Evolutionary conservation across 2,113 vertebrate species (phyloP).

Genomic region (Emberiza fucata): DNA sequence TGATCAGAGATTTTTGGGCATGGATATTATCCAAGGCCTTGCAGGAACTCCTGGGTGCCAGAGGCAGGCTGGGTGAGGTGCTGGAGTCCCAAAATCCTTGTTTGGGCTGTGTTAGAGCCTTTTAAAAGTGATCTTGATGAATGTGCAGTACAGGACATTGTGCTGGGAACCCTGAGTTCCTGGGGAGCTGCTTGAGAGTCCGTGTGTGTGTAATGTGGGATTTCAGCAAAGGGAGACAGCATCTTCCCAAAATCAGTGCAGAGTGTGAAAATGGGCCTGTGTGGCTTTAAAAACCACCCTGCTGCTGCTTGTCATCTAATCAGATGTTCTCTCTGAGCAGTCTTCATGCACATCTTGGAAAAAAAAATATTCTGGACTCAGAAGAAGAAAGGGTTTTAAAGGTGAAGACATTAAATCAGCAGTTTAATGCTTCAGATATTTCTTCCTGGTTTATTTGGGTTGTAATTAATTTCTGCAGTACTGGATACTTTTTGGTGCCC

Average conservation of each 20-base stretch:
- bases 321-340: neutral
- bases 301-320: neutral
- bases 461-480: neutral
- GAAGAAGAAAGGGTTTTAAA: neutral
- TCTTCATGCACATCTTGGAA: neutral
- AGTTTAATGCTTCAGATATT: neutral
- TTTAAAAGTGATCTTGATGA: neutral
- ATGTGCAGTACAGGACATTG: accelerated
- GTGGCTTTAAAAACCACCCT: neutral
- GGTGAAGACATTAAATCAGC: neutral
- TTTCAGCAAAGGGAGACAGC: neutral
- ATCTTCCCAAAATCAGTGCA: neutral
- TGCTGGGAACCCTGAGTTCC: neutral
- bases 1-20: neutral
- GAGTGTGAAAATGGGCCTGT: neutral
- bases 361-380: neutral
- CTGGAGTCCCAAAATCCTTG: neutral
- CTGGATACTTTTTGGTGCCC: neutral
- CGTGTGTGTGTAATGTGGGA: neutral
- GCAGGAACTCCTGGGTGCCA: neutral
- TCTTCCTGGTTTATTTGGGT: neutral
- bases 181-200: neutral
- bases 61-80: neutral
- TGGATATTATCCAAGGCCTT: neutral
- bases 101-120: neutral